Evolutionary conservation across 2,888 invertebrate genomes (phyloP).

Genomic region (Calameuta pallipes): DNA sequence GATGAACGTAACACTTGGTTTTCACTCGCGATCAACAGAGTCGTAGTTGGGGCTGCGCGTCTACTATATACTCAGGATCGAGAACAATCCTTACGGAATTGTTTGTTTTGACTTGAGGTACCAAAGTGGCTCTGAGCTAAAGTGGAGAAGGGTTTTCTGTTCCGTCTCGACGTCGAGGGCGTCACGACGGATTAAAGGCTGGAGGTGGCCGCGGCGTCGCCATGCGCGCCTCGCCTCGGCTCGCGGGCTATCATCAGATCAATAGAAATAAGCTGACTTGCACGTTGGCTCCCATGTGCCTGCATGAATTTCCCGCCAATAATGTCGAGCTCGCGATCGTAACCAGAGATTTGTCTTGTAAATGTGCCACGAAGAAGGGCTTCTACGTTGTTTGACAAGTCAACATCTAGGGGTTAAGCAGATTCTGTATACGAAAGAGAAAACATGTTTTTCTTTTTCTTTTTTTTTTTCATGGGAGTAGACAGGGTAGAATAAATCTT

Average conservation of each 20-base stretch:
- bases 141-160: constrained; percentile 30
- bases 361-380: background rate
- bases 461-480: background rate
- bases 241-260: constrained; percentile 52
- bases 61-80: background rate
- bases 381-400: background rate
- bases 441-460: background rate
- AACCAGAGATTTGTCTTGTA: background rate
- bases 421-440: background rate
- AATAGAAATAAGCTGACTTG: constrained; percentile 55
- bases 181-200: constrained; percentile 58
- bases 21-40: background rate
- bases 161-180: constrained; percentile 44
- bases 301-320: constrained; percentile 11
- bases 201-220: constrained; percentile 51
- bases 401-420: background rate
- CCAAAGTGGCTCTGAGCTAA: background rate
- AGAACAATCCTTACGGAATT: background rate
- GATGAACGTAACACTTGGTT: background rate
- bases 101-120: background rate
- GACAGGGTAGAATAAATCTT: background rate
- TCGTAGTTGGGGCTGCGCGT: background rate
- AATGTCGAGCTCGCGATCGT: background rate
- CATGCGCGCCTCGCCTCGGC: constrained; percentile 46
- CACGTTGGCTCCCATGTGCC: constrained; percentile 34